A percentile compares a stretch with the other conserved stretches of the same genome.
Conservation (phyloP, 2,888 invertebrate genomes). For the Leptura quadrifasciata region DNA sequence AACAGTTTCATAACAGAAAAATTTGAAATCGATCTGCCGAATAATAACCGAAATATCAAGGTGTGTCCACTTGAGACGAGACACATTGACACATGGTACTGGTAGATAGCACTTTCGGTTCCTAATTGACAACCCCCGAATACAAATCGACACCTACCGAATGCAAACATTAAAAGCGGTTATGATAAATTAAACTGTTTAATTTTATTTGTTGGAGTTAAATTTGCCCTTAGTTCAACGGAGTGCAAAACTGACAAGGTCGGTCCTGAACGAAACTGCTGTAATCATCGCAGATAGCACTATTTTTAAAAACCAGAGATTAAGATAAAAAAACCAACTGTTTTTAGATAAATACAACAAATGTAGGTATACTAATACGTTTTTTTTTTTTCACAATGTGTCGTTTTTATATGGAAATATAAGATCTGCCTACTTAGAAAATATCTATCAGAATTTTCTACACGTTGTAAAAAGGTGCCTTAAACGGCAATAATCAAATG, state of each 20-base stretch:
- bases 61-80: too few relatives aligned
- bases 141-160: too few relatives aligned
- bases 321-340: not conserved
- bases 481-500: not conserved
- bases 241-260: not conserved
- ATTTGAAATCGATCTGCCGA: too few relatives aligned
- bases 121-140: too few relatives aligned
- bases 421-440: not conserved
- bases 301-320: not conserved
- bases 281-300: not conserved
- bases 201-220: not conserved
- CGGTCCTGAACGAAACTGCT: not conserved
- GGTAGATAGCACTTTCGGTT: too few relatives aligned
- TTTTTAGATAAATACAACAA: not conserved
- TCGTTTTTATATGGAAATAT: not conserved
- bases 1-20: too few relatives aligned
- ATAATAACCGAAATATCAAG: too few relatives aligned
- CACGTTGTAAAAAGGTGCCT: not conserved
- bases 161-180: too few relatives aligned
- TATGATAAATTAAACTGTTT: not conserved
- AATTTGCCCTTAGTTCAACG: not conserved
- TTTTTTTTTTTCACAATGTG: not conserved
- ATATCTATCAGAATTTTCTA: constrained; percentile 5
- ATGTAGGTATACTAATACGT: not conserved
- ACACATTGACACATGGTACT: too few relatives aligned